Evolutionary conservation across 1,140 invertebrate species (phyloP).

Genomic region (Zaprionus africanus): DNA sequence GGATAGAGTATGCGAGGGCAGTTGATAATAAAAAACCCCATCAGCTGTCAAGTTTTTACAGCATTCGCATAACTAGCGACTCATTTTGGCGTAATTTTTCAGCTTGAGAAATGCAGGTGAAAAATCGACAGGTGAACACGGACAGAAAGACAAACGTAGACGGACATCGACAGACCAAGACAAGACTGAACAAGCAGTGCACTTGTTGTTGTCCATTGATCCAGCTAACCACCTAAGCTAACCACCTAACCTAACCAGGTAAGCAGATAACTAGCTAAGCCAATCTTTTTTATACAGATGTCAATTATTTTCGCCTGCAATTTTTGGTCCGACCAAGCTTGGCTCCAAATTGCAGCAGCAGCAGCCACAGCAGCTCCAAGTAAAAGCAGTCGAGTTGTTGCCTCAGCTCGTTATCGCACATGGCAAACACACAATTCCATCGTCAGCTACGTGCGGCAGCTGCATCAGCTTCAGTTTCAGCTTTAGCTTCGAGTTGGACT

Average conservation of each 20-base stretch:
- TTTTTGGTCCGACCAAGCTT: conserved; percentile 47
- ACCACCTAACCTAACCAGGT: conserved; percentile 7
- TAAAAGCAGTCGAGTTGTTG: conserved; percentile 5
- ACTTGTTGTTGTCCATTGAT: conserved; percentile 61
- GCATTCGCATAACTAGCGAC: conserved; percentile 5
- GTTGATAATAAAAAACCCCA: conserved; percentile 23
- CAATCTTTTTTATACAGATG: conserved; percentile 76
- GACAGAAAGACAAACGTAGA: background rate
- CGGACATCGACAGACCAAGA: background rate
- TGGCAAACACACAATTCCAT: conserved; percentile 57
- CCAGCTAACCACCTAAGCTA: conserved; percentile 22
- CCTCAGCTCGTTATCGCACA: conserved; percentile 42
- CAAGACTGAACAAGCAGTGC: conserved; percentile 36
- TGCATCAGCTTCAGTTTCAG: conserved; percentile 6
- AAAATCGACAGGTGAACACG: conserved; percentile 62
- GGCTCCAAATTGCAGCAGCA: conserved; percentile 46
- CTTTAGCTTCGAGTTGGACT: conserved; percentile 14
- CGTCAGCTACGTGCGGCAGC: conserved; percentile 55
- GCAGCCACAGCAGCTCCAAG: background rate
- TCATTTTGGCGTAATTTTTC: conserved; percentile 66
- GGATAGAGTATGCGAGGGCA: background rate
- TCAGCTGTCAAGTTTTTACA: conserved; percentile 22
- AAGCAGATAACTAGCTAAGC: conserved; percentile 17
- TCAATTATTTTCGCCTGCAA: conserved; percentile 79
- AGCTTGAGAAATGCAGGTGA: conserved; percentile 63